phyloP scores from a whole-genome alignment of 2,113 vertebrate species.

The Corvus moneduloides region DNA sequence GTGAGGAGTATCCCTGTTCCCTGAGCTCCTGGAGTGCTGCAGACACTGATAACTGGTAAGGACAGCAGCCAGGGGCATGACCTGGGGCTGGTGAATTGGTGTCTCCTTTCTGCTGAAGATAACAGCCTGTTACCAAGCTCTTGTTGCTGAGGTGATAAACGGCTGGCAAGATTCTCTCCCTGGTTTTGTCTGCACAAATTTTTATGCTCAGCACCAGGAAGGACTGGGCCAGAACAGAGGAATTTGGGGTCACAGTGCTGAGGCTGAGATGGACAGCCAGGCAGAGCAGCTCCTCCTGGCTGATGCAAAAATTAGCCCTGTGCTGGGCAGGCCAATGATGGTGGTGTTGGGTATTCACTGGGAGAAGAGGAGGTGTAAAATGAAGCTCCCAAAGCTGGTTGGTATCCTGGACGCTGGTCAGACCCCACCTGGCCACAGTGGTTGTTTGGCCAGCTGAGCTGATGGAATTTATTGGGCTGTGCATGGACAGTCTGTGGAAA shows the following conservation, averaged over 20 bases:
- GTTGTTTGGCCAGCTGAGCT: neutral
- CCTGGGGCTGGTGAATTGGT: neutral
- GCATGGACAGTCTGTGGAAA: neutral
- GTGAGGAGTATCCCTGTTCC: neutral
- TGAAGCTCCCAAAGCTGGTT: neutral
- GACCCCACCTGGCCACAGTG: neutral
- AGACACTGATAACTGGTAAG: neutral
- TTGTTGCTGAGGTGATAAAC: neutral
- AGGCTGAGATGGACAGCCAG: neutral
- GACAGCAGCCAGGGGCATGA: neutral
- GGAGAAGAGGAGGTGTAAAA: neutral
- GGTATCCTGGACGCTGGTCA: neutral
- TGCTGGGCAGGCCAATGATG: neutral
- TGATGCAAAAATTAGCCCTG: neutral
- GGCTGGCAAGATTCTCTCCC: neutral
- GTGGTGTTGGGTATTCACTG: neutral
- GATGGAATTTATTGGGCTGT: neutral
- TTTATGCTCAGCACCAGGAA: neutral
- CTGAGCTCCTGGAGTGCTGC: conserved; percentile 5
- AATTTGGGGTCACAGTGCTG: neutral
- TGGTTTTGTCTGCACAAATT: neutral
- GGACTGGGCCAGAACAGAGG: neutral
- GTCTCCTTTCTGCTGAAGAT: neutral
- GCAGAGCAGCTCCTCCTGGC: neutral
- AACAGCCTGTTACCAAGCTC: neutral